Percentiles rank a stretch among this genome's conserved stretches.
These are phyloP conservation scores for Chironomus riparius DNA, from an alignment of 2,888 invertebrate genomes.

Conservation along the genomic window DNA sequence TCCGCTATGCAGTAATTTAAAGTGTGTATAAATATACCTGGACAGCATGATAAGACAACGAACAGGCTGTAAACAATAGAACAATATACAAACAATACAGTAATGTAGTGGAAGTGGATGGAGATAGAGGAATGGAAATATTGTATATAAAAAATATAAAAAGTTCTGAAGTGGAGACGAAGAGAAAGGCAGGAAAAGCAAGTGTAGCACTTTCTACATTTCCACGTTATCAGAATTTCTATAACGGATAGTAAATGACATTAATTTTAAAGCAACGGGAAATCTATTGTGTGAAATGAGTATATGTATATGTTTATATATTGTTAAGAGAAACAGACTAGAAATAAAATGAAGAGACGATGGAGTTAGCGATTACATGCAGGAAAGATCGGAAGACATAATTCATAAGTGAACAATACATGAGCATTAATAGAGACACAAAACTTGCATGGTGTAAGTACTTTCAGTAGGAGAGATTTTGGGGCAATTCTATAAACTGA, in stretches of 20 bases:
- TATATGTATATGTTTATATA: background rate
- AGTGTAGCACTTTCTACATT: slow-evolving; percentile 2
- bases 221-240: slow-evolving; percentile 2
- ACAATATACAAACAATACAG: no score
- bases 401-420: background rate
- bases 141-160: background rate
- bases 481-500: no score
- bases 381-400: background rate
- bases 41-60: background rate
- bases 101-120: background rate
- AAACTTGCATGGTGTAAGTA: no score
- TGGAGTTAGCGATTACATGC: background rate
- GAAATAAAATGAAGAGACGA: background rate
- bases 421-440: background rate
- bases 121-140: background rate
- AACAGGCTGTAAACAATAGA: background rate
- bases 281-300: slow-evolving; percentile 19
- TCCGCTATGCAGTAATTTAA: background rate
- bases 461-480: no score
- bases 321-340: no score
- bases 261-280: slow-evolving; percentile 21
- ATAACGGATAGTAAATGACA: slow-evolving; percentile 14
- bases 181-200: slow-evolving; percentile 1
- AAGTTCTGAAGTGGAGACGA: background rate
- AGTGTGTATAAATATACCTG: background rate